A percentile compares a stretch with the other conserved stretches of the same genome.
phyloP scores from a whole-genome alignment of 2,797 vertebrate species.

The Crocidura indochinensis region DNA sequence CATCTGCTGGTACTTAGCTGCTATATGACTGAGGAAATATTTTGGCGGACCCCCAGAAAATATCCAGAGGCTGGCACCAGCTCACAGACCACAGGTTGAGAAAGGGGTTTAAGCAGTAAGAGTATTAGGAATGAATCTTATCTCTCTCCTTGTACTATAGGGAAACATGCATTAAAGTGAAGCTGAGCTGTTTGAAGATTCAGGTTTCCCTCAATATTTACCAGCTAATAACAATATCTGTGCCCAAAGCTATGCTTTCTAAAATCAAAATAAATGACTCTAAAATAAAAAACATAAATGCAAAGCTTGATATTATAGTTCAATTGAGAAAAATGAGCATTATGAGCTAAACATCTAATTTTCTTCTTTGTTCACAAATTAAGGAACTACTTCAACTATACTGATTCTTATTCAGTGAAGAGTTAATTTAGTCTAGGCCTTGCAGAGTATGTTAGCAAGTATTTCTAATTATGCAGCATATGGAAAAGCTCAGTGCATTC shows the following conservation, averaged over 20 bases:
- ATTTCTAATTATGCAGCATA: slow-evolving; percentile 56
- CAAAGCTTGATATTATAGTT: background rate
- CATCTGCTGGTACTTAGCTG: no score
- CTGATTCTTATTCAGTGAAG: slow-evolving; percentile 24
- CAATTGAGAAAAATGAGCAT: background rate
- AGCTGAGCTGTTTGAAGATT: background rate
- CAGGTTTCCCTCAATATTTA: background rate
- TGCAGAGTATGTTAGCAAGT: slow-evolving; percentile 4
- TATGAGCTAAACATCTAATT: background rate
- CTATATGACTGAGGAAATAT: no score
- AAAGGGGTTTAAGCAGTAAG: background rate
- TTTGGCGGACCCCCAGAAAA: no score
- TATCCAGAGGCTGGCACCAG: no score
- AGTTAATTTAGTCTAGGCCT: slow-evolving; percentile 35
- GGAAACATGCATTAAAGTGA: background rate
- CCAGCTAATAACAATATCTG: background rate
- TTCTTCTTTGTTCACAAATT: background rate
- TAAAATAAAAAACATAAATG: background rate
- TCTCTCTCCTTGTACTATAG: background rate
- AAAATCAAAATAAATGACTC: background rate
- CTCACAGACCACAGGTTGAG: no score
- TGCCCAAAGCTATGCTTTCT: background rate
- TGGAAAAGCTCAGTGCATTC: slow-evolving; percentile 65
- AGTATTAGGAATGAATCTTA: background rate
- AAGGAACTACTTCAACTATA: slow-evolving; percentile 32